A percentile compares a stretch with the other conserved stretches of the same genome.
phyloP scores from a whole-genome alignment of 1,140 invertebrate genomes.

The Camponotus vicinus region DNA sequence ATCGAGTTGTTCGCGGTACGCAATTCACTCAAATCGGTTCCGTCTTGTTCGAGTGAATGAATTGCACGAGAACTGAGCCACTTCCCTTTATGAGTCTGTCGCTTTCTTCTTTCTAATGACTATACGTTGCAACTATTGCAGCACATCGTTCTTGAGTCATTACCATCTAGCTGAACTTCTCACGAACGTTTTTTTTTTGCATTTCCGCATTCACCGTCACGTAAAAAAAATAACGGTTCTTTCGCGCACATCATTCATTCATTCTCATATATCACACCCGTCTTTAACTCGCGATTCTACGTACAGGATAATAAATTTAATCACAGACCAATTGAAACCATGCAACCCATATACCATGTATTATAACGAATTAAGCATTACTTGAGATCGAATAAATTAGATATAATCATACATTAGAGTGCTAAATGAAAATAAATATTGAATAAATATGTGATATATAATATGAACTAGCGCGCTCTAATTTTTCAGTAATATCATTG shows the following conservation, averaged over 20 bases:
- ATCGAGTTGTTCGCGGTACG: neutral
- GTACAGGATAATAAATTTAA: neutral
- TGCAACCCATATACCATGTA: neutral
- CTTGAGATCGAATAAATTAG: neutral
- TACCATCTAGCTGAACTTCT: neutral
- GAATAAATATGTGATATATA: neutral
- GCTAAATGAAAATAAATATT: neutral
- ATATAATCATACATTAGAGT: neutral
- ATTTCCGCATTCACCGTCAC: neutral
- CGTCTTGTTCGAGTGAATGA: neutral
- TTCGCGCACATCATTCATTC: no score
- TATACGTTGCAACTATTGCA: constrained; percentile 2
- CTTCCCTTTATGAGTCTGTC: neutral
- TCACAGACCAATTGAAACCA: neutral
- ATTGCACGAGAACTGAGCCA: neutral
- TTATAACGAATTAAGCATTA: neutral
- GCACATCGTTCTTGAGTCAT: constrained; percentile 5
- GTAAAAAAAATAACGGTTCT: constrained; percentile 16
- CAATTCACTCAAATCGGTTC: neutral
- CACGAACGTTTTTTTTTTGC: neutral
- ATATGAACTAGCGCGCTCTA: neutral
- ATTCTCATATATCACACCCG: neutral
- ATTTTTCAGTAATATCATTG: neutral
- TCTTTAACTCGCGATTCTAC: neutral
- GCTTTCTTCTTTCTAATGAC: constrained; percentile 13